Conservation (phyloP, 1,140 invertebrate species). For the Tyrophagus putrescentiae region DNA sequence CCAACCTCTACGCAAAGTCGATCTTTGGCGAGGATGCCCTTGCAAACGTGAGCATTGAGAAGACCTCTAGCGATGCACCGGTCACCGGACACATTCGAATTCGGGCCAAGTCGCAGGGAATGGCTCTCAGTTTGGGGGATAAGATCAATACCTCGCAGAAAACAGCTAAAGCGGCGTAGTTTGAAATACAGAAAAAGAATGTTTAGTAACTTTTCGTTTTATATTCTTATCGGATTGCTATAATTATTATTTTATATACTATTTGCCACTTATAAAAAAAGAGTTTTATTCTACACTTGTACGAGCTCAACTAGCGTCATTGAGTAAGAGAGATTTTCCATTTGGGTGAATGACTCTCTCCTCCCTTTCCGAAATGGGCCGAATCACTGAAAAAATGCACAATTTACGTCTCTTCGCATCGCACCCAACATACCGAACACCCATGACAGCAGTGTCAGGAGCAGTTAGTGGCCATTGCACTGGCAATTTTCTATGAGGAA, state of each 20-base stretch:
- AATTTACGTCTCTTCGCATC: too few relatives aligned
- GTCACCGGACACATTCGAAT: constrained; percentile 94
- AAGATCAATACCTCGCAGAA: constrained; percentile 90
- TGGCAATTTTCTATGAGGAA: too few relatives aligned
- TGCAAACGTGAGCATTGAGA: constrained; percentile 95
- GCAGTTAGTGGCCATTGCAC: too few relatives aligned
- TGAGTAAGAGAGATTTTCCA: too few relatives aligned
- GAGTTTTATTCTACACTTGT: too few relatives aligned
- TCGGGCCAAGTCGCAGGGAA: constrained; percentile 95
- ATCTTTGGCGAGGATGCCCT: constrained; percentile 98
- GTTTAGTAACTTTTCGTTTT: not conserved
- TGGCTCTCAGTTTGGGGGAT: constrained; percentile 88
- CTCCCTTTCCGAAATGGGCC: too few relatives aligned
- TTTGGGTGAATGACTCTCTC: too few relatives aligned
- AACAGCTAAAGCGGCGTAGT: constrained; percentile 25
- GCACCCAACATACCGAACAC: too few relatives aligned
- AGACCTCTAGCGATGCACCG: constrained; percentile 59
- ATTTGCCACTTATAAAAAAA: not conserved
- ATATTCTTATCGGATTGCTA: not conserved
- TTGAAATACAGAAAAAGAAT: not conserved
- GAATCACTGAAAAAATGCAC: too few relatives aligned
- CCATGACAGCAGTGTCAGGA: too few relatives aligned
- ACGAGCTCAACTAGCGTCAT: too few relatives aligned
- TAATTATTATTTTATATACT: not conserved
- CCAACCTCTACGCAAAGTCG: constrained; percentile 94